Base-by-base conservation (phyloP, 2,113 vertebrate genomes). In the Melanerpes aurifrons region DNA sequence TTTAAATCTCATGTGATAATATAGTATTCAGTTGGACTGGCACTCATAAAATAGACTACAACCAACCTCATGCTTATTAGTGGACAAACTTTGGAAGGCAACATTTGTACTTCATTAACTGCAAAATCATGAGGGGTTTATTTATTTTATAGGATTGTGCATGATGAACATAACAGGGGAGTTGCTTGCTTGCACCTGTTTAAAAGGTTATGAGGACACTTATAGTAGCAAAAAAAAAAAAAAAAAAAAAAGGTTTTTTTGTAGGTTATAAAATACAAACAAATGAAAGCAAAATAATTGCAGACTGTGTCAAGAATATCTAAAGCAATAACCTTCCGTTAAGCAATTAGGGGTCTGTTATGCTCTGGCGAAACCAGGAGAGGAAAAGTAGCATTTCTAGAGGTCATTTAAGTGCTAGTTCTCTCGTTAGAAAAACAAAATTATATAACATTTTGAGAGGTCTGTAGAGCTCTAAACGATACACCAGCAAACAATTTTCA, bases 341-440 rank as follows among this genome's bases (percentile, higher is more conserved):
- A 87, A 68, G 6, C 6, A 68, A 48, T 73, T 80, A 77, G n/a
- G 58, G 19, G 48, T 45, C 43, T 86, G 12, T 67, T 76, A 61
- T 37, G 7, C 10, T 22, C 18, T 3, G 5, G 32, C 9, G 32
- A 81, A 81, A 92, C 22, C 19, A 5, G 8, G 13, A 92, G 19
- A 91, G 24, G 45, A 50, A 86, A 90, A 87, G 4, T n/a, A 82
- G 6, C 15, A 40, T 80, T 63, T 88, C 67, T 56, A 56, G 10
- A 84, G 83, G 81, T 92, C 63, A 79, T 47, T 0, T 78, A 62
- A 93, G 73, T 93, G 62, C 92, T 86, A 78, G 14, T 56, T 72
- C 56, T 66, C 29, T 25, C 54, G 18, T 4, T 56, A 35, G 32
- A 18, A 81, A 32, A 69, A 94, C 4, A 83, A 72, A 82, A 58